These are phyloP conservation scores for Cataglyphis livida DNA, from an alignment of 2,888 invertebrate species.

Conservation along the genomic window DNA sequence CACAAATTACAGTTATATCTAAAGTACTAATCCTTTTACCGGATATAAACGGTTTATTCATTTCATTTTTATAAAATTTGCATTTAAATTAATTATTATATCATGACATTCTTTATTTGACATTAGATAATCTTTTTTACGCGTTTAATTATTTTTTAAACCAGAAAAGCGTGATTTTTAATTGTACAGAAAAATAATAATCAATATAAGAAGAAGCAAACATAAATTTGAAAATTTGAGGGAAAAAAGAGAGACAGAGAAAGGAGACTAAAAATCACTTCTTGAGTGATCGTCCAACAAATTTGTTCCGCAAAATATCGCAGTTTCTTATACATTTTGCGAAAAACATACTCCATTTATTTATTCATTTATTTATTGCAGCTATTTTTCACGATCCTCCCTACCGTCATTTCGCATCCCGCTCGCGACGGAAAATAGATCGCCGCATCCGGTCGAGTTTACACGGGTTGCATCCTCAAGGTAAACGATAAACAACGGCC, in stretches of 20 bases:
- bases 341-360: neutral
- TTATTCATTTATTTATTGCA: constrained; percentile 47
- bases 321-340: constrained; percentile 11
- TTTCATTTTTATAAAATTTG: neutral
- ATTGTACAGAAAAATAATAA: neutral
- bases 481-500: constrained; percentile 38
- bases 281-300: neutral
- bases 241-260: neutral
- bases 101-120: neutral
- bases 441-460: constrained; percentile 29
- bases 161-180: neutral
- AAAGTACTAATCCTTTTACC: neutral
- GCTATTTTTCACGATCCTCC: constrained; percentile 31
- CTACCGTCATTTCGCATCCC: constrained; percentile 21
- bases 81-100: neutral
- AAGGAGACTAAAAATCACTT: neutral
- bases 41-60: neutral
- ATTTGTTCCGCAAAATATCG: neutral
- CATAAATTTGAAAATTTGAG: neutral
- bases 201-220: neutral
- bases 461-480: constrained; percentile 30
- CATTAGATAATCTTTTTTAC: neutral
- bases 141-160: neutral
- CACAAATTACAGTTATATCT: too few species aligned
- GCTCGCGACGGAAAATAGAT: constrained; percentile 34